These are phyloP conservation scores for Drosophila jambulina DNA, from an alignment of 1,140 invertebrate species.

Conservation along the genomic window DNA sequence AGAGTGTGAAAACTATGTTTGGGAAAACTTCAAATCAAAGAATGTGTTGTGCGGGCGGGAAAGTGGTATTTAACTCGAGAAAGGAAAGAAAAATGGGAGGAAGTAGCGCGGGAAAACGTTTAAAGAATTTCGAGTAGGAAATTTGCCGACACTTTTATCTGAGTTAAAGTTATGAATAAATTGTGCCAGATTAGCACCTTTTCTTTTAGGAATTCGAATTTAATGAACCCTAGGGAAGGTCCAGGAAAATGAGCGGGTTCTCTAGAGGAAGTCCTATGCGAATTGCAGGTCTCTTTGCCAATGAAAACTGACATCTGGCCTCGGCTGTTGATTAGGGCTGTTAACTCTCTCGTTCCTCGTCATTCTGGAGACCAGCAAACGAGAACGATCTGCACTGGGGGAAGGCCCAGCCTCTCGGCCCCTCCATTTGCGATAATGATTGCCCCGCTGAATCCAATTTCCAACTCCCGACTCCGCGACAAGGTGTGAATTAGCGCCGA, in stretches of 20 bases:
- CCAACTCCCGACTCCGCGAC: conserved; percentile 10
- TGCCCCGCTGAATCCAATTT: conserved; percentile 13
- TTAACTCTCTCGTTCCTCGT: neutral
- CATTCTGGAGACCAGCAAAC: conserved; percentile 22
- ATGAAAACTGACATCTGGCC: conserved; percentile 40
- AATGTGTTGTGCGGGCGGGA: conserved; percentile 4
- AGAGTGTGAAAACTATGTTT: conserved; percentile 39
- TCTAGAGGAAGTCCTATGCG: conserved; percentile 2
- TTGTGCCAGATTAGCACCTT: neutral
- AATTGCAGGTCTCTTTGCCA: conserved; percentile 22
- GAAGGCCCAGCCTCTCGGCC: neutral
- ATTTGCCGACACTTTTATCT: neutral
- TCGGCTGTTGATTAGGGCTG: conserved; percentile 17
- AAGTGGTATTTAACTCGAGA: neutral
- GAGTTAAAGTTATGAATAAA: neutral
- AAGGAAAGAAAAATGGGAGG: conserved; percentile 4
- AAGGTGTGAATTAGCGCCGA: conserved; percentile 36
- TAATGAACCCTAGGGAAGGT: neutral
- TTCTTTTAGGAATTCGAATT: neutral
- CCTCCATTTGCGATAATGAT: conserved; percentile 21
- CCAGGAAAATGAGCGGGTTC: neutral
- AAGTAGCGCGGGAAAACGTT: neutral
- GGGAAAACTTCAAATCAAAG: conserved; percentile 23
- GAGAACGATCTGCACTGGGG: conserved; percentile 21
- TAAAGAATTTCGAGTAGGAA: neutral